Conservation (phyloP, 2,797 vertebrate genomes). For the Mycteria americana region DNA sequence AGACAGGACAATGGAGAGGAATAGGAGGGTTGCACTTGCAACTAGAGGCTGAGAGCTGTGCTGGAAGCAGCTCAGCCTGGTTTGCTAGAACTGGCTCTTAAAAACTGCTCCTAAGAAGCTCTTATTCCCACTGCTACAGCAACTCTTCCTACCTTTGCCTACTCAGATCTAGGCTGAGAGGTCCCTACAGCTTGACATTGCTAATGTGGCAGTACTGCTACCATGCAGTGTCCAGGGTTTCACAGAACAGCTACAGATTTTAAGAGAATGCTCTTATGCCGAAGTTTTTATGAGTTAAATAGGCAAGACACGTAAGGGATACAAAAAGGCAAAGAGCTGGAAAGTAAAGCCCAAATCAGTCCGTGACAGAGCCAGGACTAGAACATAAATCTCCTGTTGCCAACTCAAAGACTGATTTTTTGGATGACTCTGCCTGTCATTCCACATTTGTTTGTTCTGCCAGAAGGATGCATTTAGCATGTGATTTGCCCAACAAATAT, state of each 20-base stretch:
- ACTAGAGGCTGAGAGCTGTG: not conserved
- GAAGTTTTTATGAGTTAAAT: not conserved
- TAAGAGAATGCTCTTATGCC: not conserved
- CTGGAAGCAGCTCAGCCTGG: not conserved
- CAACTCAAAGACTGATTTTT: not conserved
- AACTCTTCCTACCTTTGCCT: not conserved
- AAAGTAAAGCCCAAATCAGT: not conserved
- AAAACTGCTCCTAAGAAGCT: not conserved
- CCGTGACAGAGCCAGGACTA: not conserved
- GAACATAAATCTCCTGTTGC: not conserved
- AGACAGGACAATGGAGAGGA: not conserved
- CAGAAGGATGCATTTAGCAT: not conserved
- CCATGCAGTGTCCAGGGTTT: not conserved
- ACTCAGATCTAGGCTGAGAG: not conserved
- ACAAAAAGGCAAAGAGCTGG: not conserved
- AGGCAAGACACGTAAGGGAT: not conserved
- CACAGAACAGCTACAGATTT: not conserved
- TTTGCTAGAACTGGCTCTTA: not conserved
- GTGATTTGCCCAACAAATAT: conserved; percentile 17
- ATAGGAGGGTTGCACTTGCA: not conserved
- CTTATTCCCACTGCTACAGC: not conserved
- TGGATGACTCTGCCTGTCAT: not conserved
- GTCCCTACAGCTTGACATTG: not conserved
- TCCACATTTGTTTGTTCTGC: not conserved
- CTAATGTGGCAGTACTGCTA: not conserved